Percentiles rank a stretch among this genome's conserved stretches.
Evolutionary conservation across 2,888 invertebrate genomes (phyloP).

Genomic region (Andrena praecox): DNA sequence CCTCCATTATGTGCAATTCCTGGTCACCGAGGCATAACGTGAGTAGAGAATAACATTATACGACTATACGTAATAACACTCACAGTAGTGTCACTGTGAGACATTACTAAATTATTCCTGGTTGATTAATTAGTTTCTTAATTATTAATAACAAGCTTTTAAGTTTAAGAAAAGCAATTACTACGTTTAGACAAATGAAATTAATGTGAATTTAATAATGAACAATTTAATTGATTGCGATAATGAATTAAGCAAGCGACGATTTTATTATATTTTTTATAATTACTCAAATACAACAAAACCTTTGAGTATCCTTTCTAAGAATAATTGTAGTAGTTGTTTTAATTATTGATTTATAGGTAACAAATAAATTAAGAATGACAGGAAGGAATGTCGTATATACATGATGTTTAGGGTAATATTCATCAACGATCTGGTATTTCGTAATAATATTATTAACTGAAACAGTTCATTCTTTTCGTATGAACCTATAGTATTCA

Average conservation of each 20-base stretch:
- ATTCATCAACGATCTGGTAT: too few species aligned
- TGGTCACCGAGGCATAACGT: conserved; percentile 96
- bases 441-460: too few species aligned
- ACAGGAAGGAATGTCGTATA: too few species aligned
- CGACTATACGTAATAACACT: too few species aligned
- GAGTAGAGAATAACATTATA: conserved; percentile 86
- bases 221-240: not conserved
- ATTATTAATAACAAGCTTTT: too few species aligned
- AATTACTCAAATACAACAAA: not conserved
- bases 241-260: not conserved
- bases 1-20: conserved; percentile 95
- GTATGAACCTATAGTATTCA: too few species aligned
- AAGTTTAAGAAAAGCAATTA: not conserved
- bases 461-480: too few species aligned
- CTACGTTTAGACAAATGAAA: not conserved
- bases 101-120: not conserved
- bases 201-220: not conserved
- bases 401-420: too few species aligned
- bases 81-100: not conserved
- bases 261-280: not conserved
- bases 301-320: not conserved
- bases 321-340: not conserved
- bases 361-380: too few species aligned
- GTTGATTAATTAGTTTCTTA: too few species aligned
- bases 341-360: not conserved